phyloP scores from a whole-genome alignment of 2,888 invertebrate genomes.

The Itoplectis maculator region DNA sequence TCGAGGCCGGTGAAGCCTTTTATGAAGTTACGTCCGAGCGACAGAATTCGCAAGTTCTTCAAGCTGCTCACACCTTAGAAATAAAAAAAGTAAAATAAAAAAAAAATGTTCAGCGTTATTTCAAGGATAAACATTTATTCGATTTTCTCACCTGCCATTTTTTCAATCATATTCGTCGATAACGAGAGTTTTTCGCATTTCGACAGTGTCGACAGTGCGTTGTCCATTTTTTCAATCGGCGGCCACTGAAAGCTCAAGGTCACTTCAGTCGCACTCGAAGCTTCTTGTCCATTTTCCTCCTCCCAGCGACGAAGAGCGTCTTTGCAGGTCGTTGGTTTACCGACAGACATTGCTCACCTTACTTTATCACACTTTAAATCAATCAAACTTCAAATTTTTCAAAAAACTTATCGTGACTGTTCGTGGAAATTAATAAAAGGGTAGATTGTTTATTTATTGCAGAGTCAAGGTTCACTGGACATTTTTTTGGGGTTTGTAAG shows the following conservation, averaged over 20 bases:
- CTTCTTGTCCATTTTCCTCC: conserved; percentile 89
- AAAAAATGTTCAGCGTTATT: not conserved
- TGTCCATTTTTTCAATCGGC: conserved; percentile 98
- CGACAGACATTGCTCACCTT: conserved; percentile 72
- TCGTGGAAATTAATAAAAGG: not conserved
- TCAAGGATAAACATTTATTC: no score
- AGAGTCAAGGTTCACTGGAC: not conserved
- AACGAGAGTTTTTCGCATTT: conserved; percentile 94
- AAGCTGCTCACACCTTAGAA: conserved; percentile 89
- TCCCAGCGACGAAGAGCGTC: conserved; percentile 96
- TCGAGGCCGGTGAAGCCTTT: conserved; percentile 96
- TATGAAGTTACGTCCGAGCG: conserved; percentile 95
- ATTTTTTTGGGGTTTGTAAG: not conserved
- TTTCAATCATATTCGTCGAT: conserved; percentile 97
- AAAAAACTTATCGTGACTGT: not conserved
- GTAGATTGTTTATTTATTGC: not conserved
- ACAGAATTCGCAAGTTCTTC: conserved; percentile 93
- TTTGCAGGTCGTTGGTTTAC: conserved; percentile 92
- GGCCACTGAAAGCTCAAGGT: conserved; percentile 95
- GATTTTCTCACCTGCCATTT: conserved; percentile 87
- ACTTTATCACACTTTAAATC: not conserved
- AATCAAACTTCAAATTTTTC: not conserved
- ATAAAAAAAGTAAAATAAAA: not conserved
- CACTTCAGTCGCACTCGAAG: conserved; percentile 90
- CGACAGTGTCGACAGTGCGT: conserved; percentile 89